Conservation (phyloP, 2,113 vertebrate genomes). For the Dasypus novemcinctus region DNA sequence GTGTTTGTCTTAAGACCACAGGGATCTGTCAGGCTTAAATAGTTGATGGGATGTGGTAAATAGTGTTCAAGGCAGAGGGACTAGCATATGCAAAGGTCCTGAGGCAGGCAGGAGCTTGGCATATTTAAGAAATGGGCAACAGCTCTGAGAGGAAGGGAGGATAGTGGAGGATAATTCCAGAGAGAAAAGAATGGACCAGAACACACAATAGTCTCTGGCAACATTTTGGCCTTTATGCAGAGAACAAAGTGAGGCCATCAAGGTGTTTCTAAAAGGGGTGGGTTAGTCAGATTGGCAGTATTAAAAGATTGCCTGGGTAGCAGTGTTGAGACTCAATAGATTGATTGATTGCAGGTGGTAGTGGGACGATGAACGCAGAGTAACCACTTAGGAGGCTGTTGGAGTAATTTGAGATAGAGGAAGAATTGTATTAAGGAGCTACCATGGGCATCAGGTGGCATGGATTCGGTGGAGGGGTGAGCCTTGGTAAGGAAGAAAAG, state of each 20-base stretch:
- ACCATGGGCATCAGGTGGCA: neutral
- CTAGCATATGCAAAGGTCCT: neutral
- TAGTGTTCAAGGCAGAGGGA: neutral
- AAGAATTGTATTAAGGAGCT: neutral
- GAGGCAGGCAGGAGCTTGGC: neutral
- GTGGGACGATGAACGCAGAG: neutral
- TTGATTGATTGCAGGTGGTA: neutral
- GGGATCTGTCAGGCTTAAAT: neutral
- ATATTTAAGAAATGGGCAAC: neutral
- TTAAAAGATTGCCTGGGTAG: neutral
- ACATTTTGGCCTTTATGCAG: neutral
- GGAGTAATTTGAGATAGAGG: neutral
- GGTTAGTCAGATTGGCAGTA: neutral
- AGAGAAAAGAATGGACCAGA: neutral
- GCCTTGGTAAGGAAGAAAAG: neutral
- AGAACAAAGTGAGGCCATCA: neutral
- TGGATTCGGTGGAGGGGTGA: neutral
- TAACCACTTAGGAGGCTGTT: neutral
- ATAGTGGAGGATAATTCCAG: neutral
- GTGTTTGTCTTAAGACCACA: neutral
- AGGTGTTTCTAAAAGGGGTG: neutral
- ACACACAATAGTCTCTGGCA: neutral
- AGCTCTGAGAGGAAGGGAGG: neutral
- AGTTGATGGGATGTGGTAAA: neutral
- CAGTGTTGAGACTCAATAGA: neutral